Evolutionary conservation across 2,797 vertebrate genomes (phyloP), one percentile per base, ranked within the genome.

Genomic region (Sebastes variabilis): DNA sequence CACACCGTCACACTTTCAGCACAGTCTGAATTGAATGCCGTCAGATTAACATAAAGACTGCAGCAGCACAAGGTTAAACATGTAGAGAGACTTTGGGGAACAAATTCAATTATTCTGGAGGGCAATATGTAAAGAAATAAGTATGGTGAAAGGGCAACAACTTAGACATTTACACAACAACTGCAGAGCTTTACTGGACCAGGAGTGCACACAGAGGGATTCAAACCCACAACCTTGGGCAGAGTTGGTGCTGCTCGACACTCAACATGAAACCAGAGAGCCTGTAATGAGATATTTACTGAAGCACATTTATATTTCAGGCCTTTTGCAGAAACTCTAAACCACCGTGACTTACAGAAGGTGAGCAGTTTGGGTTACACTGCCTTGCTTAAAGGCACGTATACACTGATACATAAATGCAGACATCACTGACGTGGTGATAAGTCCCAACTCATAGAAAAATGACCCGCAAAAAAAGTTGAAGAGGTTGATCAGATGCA

Each of bases 291-390:
- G 60, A 79, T 42, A 59, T 54, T 69, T 27, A 18, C 59, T 10
- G n/a, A 55, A 20, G 34, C 58, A 27, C 66, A 79, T 72, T 79
- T 72, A 38, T 62, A 69, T 58, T 42, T 72, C 20, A 72, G 42
- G 4, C 32, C 60, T 54, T 36, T 5, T 24, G 79, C 12, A 14
- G 30, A 66, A 59, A 65, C 46, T 46, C 25, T 30, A 65, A 38
- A 76, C 54, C 36, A 55, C 34, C 2, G 32, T 4, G 71, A 38
- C 8, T 22, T 30, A 3, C 38, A 68, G 55, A 24, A 1, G 18
- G 5, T 9, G 38, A 54, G 58, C 32, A 70, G 52, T 10, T 27
- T 18, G 4, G 22, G 22, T 24, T 8, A 24, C 25, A n/a, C 62
- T 66, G 67, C 36, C 38, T 60, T 67, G 67, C 66, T 65, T 12